Percentiles rank a stretch among this genome's conserved stretches.
phyloP scores from a whole-genome alignment of 2,113 vertebrate genomes.

The Corythornis madagascariensis region DNA sequence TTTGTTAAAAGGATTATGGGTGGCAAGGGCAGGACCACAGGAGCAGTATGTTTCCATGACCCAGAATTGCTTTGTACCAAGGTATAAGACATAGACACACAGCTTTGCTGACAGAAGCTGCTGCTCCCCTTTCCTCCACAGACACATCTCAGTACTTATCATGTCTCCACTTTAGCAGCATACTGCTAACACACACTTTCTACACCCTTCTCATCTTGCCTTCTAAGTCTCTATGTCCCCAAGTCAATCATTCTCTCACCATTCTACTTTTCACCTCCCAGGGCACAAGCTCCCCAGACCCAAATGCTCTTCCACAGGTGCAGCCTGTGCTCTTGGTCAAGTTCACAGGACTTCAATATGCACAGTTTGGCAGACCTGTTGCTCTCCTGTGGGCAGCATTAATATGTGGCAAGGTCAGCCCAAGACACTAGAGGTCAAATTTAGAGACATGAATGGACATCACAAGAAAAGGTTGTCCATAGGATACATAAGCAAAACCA shows the following conservation, averaged over 20 bases:
- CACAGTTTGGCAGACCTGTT: background rate
- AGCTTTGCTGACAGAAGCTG: background rate
- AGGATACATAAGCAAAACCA: background rate
- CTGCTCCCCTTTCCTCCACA: background rate
- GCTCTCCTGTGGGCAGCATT: background rate
- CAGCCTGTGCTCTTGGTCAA: background rate
- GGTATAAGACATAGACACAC: background rate
- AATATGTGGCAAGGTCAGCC: background rate
- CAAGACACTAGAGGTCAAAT: background rate
- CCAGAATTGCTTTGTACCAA: background rate
- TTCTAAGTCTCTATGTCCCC: background rate
- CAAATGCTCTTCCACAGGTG: accelerated
- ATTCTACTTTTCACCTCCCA: background rate
- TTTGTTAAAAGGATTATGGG: background rate
- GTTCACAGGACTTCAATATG: background rate
- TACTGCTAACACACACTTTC: background rate
- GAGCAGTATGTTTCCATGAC: accelerated
- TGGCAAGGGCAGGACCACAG: background rate
- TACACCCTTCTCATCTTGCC: background rate
- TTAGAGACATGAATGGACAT: accelerated
- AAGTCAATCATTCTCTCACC: background rate
- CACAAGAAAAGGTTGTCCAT: background rate
- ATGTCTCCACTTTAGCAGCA: background rate
- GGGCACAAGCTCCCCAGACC: background rate
- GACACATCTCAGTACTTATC: background rate